These are phyloP conservation scores for Tipula unca DNA, from an alignment of 2,888 invertebrate species.

Conservation along the genomic window DNA sequence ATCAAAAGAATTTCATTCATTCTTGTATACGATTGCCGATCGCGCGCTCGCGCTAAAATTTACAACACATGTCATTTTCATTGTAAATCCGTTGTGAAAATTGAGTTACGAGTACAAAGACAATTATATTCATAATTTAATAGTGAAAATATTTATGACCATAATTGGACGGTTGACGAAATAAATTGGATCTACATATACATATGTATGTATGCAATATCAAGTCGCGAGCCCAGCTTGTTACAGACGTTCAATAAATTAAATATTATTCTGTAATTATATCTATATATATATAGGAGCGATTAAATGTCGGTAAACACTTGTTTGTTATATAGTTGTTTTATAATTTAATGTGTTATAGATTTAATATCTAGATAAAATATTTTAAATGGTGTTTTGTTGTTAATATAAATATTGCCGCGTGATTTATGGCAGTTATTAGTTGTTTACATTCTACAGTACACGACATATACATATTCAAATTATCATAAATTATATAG, in stretches of 20 bases:
- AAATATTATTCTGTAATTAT: background rate
- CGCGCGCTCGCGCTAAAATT: background rate
- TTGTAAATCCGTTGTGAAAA: background rate
- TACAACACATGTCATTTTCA: background rate
- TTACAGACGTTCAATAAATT: background rate
- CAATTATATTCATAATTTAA: background rate
- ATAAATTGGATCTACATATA: background rate
- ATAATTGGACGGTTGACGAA: background rate
- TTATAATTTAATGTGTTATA: too few relatives aligned
- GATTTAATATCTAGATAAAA: too few relatives aligned
- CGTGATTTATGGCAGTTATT: too few relatives aligned
- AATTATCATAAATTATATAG: too few relatives aligned
- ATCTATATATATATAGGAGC: too few relatives aligned
- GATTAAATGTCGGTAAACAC: background rate
- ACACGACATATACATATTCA: too few relatives aligned
- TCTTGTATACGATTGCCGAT: background rate
- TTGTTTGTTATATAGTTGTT: background rate
- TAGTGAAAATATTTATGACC: background rate
- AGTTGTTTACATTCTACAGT: too few relatives aligned
- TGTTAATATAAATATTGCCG: too few relatives aligned
- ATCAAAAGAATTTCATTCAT: background rate
- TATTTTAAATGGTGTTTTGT: too few relatives aligned
- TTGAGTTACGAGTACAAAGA: background rate
- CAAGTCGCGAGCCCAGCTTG: background rate
- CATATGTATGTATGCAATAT: too few relatives aligned